Conservation (phyloP, 1,140 invertebrate species). For the Venustaconcha ellipsiformis region DNA sequence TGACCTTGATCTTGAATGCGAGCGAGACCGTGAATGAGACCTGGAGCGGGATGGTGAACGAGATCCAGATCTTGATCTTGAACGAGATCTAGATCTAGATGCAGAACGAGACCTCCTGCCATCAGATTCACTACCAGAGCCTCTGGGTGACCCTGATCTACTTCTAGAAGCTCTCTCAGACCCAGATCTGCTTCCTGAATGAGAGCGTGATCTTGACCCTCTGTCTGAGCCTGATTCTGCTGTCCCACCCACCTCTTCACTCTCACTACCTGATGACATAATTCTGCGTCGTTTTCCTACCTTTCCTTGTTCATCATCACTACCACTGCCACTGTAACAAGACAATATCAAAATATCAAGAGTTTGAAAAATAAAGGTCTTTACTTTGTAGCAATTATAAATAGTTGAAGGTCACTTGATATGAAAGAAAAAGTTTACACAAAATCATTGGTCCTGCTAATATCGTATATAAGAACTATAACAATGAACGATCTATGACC, state of each 20-base stretch:
- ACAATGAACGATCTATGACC: constrained; percentile 4
- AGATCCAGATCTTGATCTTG: constrained; percentile 57
- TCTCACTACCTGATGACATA: constrained; percentile 65
- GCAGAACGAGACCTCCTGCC: constrained; percentile 63
- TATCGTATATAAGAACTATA: neutral
- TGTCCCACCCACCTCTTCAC: constrained; percentile 41
- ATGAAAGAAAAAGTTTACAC: neutral
- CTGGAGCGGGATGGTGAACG: constrained; percentile 36
- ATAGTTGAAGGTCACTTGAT: neutral
- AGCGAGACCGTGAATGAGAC: constrained; percentile 35
- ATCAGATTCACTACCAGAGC: constrained; percentile 42
- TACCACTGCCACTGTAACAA: constrained; percentile 72
- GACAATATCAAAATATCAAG: constrained; percentile 24
- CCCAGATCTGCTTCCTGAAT: constrained; percentile 57
- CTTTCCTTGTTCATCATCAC: constrained; percentile 67
- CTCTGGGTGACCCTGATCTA: constrained; percentile 36
- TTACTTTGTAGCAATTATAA: neutral
- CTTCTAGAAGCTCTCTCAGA: constrained; percentile 39
- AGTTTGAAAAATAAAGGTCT: neutral
- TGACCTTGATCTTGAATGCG: constrained; percentile 34
- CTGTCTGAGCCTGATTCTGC: constrained; percentile 37
- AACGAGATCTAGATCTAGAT: constrained; percentile 64
- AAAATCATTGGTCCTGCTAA: neutral
- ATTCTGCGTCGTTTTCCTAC: constrained; percentile 68
- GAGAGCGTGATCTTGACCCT: constrained; percentile 57